Evolutionary conservation across 2,797 vertebrate species (phyloP).

Genomic region (Todus mexicanus): DNA sequence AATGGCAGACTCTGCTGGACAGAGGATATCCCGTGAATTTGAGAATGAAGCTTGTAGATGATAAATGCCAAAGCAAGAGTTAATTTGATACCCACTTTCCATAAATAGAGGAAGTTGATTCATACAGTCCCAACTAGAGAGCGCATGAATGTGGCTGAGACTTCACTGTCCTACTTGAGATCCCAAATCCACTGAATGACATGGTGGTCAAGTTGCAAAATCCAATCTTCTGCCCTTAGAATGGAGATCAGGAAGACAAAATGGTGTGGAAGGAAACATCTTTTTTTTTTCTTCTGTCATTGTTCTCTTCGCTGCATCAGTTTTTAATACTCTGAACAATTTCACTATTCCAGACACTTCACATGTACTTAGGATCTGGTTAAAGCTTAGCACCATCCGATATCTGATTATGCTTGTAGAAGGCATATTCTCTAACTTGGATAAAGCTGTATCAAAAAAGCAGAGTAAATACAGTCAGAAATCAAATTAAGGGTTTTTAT

Average conservation of each 20-base stretch:
- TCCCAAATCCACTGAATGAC: neutral
- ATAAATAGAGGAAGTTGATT: conserved; percentile 70
- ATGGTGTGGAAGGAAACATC: neutral
- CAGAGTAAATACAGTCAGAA: neutral
- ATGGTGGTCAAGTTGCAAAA: neutral
- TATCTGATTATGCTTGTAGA: neutral
- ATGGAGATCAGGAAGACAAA: neutral
- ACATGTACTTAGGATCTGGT: neutral
- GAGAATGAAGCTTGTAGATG: conserved; percentile 33
- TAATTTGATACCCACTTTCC: conserved; percentile 47
- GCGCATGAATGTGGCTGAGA: neutral
- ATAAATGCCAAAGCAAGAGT: conserved; percentile 46
- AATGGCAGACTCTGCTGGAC: neutral
- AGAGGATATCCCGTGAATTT: conserved; percentile 11
- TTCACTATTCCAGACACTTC: neutral
- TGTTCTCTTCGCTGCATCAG: neutral
- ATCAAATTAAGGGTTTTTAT: neutral
- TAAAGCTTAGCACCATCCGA: neutral
- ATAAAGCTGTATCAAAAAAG: neutral
- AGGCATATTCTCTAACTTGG: neutral
- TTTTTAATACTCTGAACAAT: neutral
- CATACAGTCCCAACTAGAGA: conserved; percentile 36
- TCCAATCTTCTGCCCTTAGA: neutral
- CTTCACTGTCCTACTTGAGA: conserved; percentile 9
- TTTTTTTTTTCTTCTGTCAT: neutral